Conservation (phyloP, 2,888 invertebrate genomes). For the Spodoptera exigua region DNA sequence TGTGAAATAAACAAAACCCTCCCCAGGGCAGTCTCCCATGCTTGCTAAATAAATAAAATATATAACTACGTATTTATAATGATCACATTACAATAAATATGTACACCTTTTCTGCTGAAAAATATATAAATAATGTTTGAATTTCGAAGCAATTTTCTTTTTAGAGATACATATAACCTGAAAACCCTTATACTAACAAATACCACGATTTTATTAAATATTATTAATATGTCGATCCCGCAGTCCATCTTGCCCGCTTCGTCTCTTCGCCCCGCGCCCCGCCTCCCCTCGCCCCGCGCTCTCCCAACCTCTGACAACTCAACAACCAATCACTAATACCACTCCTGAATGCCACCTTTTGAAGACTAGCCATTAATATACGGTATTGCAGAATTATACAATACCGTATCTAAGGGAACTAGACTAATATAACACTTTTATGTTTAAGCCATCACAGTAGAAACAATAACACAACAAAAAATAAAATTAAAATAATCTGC, state of each 20-base stretch:
- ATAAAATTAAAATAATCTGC: background rate
- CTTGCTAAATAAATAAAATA: too few species aligned
- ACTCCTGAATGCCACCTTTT: conserved; percentile 71
- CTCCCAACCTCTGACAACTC: conserved; percentile 83
- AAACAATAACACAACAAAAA: conserved; percentile 17
- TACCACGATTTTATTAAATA: conserved; percentile 51
- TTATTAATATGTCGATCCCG: conserved; percentile 55
- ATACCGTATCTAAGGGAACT: conserved; percentile 23
- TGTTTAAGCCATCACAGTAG: conserved; percentile 20
- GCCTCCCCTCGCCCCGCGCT: conserved; percentile 68
- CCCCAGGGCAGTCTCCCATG: too few species aligned
- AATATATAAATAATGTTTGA: conserved; percentile 6
- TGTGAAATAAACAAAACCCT: too few species aligned
- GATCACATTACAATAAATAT: conserved; percentile 6
- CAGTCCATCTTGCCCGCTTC: conserved; percentile 65
- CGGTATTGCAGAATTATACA: conserved; percentile 21
- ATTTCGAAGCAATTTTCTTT: conserved; percentile 3
- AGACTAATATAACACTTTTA: conserved; percentile 29
- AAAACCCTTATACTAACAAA: conserved; percentile 54
- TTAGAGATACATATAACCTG: conserved; percentile 43
- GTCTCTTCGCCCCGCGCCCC: conserved; percentile 64
- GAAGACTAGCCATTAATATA: conserved; percentile 34
- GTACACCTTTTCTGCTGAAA: conserved; percentile 12
- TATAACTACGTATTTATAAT: too few species aligned
- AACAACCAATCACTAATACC: conserved; percentile 81